Evolutionary conservation across 1,140 invertebrate species (phyloP), one percentile per base, ranked within the genome.

Genomic region (Holcopasites calliopsidis): DNA sequence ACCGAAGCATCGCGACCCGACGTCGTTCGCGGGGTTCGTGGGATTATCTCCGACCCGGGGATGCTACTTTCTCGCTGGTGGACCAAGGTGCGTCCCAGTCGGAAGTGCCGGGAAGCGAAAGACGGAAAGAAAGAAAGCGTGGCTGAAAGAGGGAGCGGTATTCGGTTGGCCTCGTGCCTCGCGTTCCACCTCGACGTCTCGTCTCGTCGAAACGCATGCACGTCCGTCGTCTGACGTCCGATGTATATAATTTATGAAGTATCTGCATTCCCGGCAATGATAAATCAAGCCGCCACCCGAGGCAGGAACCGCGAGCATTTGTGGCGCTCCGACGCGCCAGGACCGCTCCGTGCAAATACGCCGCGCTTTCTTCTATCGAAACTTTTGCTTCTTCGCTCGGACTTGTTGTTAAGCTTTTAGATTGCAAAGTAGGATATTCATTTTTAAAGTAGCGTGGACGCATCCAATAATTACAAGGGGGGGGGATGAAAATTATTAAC

Each of bases 161-260:
- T 90, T 84, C 82, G 86, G 76, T 72, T 72, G 77, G 79, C 65
- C 85, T 91, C 90, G 83, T 91, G 86, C 89, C 79, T 88, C 82
- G 87, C 87, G 86, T 91, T 86, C 90, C 89, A 86, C 76, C 83
- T n/a, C 82, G 82, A 88, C 85, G 85, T 85, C 78, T 83, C 80
- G 83, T 82, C 83, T 60, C 74, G 68, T 82, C 79, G 74, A 83
- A 71, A 85, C 77, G 88, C 82, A 83, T 85, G 76, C 87, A 86
- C 84, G 79, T 82, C 65, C 85, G 87, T 88, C 88, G 80, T 87
- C 84, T 77, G 71, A 89, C 79, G 84, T 85, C 79, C 68, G 82
- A 82, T 87, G 81, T 89, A 86, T 90, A 90, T 91, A 91, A 91
- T 91, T 91, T 91, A 91, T 91, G 88, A 90, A 90, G 88, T 88